Evolutionary conservation across 2,797 vertebrate species (phyloP).

Genomic region (Caiman crocodilus): DNA sequence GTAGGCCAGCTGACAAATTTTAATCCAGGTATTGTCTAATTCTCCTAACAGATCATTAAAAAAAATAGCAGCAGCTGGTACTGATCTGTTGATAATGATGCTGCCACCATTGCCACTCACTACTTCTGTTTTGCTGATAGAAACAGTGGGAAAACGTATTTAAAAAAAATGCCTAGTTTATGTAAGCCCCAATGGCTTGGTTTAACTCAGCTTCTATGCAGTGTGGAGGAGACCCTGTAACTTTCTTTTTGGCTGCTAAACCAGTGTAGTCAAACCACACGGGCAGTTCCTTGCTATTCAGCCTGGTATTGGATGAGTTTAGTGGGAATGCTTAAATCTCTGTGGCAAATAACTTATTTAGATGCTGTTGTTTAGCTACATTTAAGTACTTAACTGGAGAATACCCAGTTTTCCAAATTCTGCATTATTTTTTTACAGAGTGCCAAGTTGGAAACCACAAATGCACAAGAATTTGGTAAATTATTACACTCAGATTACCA

Average conservation of each 20-base stretch:
- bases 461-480: neutral
- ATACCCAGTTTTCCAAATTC: neutral
- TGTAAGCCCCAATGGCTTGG: neutral
- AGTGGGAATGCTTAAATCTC: neutral
- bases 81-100: neutral
- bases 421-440: neutral
- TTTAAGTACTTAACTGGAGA: neutral
- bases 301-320: neutral
- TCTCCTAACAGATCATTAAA: neutral
- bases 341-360: neutral
- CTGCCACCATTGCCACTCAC: fast-evolving
- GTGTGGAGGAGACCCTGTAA: neutral
- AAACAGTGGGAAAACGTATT: neutral
- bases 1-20: neutral
- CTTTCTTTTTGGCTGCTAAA: neutral
- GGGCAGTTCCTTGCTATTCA: neutral
- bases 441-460: neutral
- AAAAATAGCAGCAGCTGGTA: neutral
- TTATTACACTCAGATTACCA: neutral
- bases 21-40: neutral
- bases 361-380: neutral
- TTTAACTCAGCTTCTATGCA: neutral
- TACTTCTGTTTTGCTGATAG: neutral
- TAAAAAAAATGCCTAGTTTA: fast-evolving
- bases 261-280: neutral